Percentiles rank a stretch among this genome's conserved stretches.
Evolutionary conservation across 2,888 invertebrate species (phyloP).

Genomic region (Syrista parreyssii): DNA sequence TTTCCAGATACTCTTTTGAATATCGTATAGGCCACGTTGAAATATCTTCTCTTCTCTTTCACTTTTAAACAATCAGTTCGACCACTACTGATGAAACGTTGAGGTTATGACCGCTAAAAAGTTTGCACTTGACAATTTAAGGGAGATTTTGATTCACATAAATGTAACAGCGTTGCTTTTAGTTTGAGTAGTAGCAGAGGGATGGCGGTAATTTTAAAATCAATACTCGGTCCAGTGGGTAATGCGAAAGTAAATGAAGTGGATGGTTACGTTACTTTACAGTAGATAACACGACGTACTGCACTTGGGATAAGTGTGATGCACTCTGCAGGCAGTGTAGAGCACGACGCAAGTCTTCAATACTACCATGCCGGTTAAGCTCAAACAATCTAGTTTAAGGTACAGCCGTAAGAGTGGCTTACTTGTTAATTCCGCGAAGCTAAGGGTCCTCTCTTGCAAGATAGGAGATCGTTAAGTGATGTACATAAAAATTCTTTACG

Average conservation of each 20-base stretch:
- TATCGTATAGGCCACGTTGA: not conserved
- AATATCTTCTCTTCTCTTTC: not conserved
- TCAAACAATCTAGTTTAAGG: constrained; percentile 47
- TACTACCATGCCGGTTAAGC: not conserved
- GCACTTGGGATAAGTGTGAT: not conserved
- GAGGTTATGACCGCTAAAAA: not conserved
- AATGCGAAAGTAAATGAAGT: not conserved
- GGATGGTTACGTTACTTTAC: not conserved
- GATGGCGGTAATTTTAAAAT: not conserved
- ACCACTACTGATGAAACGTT: not conserved
- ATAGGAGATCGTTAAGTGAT: not conserved
- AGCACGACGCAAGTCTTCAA: not conserved
- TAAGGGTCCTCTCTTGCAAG: not conserved
- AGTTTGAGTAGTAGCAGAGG: not conserved
- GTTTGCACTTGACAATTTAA: not conserved
- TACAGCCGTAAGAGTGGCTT: constrained; percentile 56
- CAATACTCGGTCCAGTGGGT: not conserved
- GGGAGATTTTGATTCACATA: not conserved
- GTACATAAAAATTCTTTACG: not conserved
- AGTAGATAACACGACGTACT: not conserved
- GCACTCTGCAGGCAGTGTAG: constrained; percentile 2
- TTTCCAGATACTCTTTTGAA: not conserved
- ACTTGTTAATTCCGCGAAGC: constrained; percentile 40
- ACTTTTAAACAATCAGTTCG: not conserved
- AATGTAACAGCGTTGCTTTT: not conserved